Base-by-base conservation (phyloP, 2,888 invertebrate species). In the Caenorhabditis sp. region DNA sequence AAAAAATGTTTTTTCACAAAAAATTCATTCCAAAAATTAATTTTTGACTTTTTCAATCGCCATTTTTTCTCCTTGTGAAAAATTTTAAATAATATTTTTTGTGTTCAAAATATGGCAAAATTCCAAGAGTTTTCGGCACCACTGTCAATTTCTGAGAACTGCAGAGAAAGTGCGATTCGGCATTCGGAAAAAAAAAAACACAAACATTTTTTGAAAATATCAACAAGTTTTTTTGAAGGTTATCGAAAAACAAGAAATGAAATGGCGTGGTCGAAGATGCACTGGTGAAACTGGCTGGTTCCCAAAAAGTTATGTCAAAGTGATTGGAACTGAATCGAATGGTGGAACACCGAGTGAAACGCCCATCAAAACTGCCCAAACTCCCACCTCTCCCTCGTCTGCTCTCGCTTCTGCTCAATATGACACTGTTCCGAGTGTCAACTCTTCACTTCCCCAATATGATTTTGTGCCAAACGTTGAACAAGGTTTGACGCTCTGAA, bases 161-260 rank as follows among this genome's bases (percentile, higher is more conserved):
- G 19, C 8, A 14, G 50, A 50, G 17, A 19, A n/a, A n/a, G 5
- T n/a, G n/a, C n/a, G n/a, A n/a, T n/a, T n/a, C n/a, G n/a, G n/a
- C n/a, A 50, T 50, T 50, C n/a, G 17, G 17, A 50, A n/a, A n/a
- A n/a, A 10, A 50, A 5, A 50, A 10, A 50, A 50, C 4, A 8
- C n/a, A 50, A 50, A 14, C 17, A 50, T 31, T 58, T 58, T 5
- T 4, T 3, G 23, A 5, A 54, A 54, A 21, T 54, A 12, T 31
- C 4, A 31, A 31, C 31, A 31, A 12, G 17, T 55, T 49, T 50
- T 43, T 36, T 36, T 36, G 36, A n/a, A 77, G 67, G 91, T 92
- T 24, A 89, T 90, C 65, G 91, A 92, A 83, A 91, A 91, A 84
- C 89, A 91, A 89, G 91, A 91, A 64, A 90, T 91, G 88, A 92